Evolutionary conservation across 2,888 invertebrate genomes (phyloP), one percentile per base, ranked within the genome.

Genomic region (Aproaerema taeniolella): DNA sequence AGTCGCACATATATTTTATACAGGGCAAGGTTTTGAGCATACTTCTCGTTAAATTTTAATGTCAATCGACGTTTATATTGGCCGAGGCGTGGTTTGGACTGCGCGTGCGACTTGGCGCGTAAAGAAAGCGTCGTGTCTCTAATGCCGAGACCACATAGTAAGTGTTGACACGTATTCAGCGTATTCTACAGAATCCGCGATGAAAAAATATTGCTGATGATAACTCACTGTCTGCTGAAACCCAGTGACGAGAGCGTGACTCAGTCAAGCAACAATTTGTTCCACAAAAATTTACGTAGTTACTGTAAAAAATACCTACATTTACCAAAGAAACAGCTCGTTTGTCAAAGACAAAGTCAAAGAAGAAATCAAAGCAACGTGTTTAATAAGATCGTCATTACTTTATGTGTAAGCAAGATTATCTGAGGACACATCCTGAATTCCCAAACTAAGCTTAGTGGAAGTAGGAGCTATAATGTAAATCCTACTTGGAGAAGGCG

Each of bases 41-140:
- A 73, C 62, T 76, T 69, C 61, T 58, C 58, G 63, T 58, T 69
- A 61, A 67, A 65, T 66, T 76, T 73, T 67, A 69, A 71, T 65
- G 69, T 74, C 63, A 60, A 74, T 74, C 68, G 68, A 77, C 82
- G 81, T 76, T 79, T 74, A 73, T 73, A 76, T 75, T 71, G 69
- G 73, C 60, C 71, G 74, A 58, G 55, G 74, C 74, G 74, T 63
- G 61, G 60, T 56, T 65, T 57, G 58, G 59, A 80, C 77, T 78
- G 79, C 79, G 81, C 74, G 68, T 58, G 69, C 68, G 72, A 53
- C 62, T 61, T 60, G 66, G 64, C 71, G 67, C 57, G 61, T 65
- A 55, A 61, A 55, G 55, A 56, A 61, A 55, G 54, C 66, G 61
- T 53, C 61, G 39, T 50, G 42, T 42, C 57, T 43, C 53, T 63